phyloP scores from a whole-genome alignment of 23 tunicate species.

The Oikopleura albicans region DNA sequence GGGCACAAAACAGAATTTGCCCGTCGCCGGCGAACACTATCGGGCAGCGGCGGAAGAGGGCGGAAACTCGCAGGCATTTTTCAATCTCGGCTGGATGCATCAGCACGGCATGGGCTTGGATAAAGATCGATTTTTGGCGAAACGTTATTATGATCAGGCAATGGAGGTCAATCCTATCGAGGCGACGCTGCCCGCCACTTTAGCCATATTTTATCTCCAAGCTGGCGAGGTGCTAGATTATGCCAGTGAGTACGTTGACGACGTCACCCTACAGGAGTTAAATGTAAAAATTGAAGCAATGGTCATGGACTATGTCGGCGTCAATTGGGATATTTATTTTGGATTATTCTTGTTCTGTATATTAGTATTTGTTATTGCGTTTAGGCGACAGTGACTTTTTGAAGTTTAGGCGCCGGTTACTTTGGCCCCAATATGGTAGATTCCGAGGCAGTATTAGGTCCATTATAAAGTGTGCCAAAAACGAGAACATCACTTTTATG shows the following conservation, averaged over 20 bases:
- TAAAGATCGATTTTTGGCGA: slow-evolving; percentile 65
- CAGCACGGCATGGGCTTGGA: slow-evolving; percentile 78
- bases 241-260: background rate
- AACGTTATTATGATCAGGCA: slow-evolving; percentile 77
- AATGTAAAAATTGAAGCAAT: background rate
- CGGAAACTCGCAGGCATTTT: slow-evolving; percentile 41
- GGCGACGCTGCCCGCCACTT: background rate
- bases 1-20: slow-evolving; percentile 78
- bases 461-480: too few relatives aligned
- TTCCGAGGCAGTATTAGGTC: too few relatives aligned
- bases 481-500: too few relatives aligned
- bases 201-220: background rate
- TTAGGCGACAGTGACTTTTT: slow-evolving; percentile 32
- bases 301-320: slow-evolving; percentile 17
- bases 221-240: background rate
- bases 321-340: slow-evolving; percentile 75
- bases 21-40: slow-evolving; percentile 65
- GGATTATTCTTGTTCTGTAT: slow-evolving; percentile 41
- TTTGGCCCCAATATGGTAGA: too few relatives aligned
- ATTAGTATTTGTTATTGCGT: slow-evolving; percentile 54
- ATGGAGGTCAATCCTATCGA: slow-evolving; percentile 23
- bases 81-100: slow-evolving; percentile 97
- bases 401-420: too few relatives aligned
- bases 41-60: background rate
- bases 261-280: background rate